Base-by-base conservation (phyloP, 2,113 vertebrate genomes). In the Rhinolophus sinicus region DNA sequence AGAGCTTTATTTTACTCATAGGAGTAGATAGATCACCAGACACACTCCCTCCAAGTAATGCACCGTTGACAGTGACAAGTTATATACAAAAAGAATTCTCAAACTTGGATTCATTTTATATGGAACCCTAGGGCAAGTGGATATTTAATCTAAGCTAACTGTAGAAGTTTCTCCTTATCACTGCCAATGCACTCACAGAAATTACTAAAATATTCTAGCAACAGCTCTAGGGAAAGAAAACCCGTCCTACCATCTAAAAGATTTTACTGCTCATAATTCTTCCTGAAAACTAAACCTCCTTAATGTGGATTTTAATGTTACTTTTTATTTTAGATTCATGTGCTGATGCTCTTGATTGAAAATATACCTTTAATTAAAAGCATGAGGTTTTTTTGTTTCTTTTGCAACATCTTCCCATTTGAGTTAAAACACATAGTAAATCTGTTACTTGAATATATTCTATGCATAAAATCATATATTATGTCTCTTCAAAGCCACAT, bases 281-380 rank as follows among this genome's bases (percentile, higher is more conserved):
- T 10, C 52, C 40, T 92, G 75, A 96, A 89, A 93, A 70, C 78
- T 91, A 84, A 93, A 38, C n/a, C 7, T 86, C 69, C 15, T 94
- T 89, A 83, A 54, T 92, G 47, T 92, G 72, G 7, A 33, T 89
- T 96, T 97, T 94, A 93, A 80, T 85, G 73, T 83, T 58, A 67
- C n/a, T 83, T 97, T 97, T 96, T 38, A 93, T 96, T 97, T 97
- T 94, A 90, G 69, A 95, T 87, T 96, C 83, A 86, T 96, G 13
- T 95, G 87, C 85, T 94, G 75, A 95, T 97, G 50, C 47, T 93
- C 93, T 96, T 89, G 19, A 96, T 92, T 90, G 93, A 97, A 97
- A 97, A 93, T 93, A 87, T 28, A 54, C 44, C 40, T 96, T 96
- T 97, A 97, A 97, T 97, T 97, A 95, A 97, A 96, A 89, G 35